A percentile compares a stretch with the other conserved stretches of the same genome.
phyloP scores from a whole-genome alignment of 2,797 vertebrate species.

The Myotis daubentonii region DNA sequence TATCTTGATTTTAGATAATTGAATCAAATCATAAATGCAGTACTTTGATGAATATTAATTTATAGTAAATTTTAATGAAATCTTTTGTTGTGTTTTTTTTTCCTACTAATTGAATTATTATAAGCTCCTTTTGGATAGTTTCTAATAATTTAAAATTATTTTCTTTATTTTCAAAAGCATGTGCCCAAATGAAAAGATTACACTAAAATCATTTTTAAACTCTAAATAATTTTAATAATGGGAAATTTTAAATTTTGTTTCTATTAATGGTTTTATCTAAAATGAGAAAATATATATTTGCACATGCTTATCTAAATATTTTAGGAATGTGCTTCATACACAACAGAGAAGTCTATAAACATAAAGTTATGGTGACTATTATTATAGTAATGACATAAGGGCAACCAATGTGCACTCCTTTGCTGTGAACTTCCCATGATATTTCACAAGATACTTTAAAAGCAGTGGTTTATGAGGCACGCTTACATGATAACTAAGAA shows the following conservation, averaged over 20 bases:
- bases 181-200: neutral
- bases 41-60: neutral
- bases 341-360: neutral
- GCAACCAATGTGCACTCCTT: neutral
- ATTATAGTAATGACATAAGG: neutral
- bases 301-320: neutral
- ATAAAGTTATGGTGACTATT: neutral
- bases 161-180: neutral
- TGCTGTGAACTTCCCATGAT: neutral
- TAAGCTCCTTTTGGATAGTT: neutral
- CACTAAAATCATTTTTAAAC: neutral
- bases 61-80: neutral
- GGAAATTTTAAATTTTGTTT: neutral
- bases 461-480: neutral
- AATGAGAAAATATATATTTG: neutral
- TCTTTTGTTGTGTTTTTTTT: neutral
- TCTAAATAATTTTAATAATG: conserved; percentile 1
- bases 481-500: neutral
- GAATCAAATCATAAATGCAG: neutral
- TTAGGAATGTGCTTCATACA: neutral
- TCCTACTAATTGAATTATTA: neutral
- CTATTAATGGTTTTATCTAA: neutral
- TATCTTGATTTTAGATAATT: conserved; percentile 4
- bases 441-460: neutral
- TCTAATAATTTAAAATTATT: neutral